Conservation (phyloP, 2,797 vertebrate genomes). For the Lutjanus argentimaculatus region DNA sequence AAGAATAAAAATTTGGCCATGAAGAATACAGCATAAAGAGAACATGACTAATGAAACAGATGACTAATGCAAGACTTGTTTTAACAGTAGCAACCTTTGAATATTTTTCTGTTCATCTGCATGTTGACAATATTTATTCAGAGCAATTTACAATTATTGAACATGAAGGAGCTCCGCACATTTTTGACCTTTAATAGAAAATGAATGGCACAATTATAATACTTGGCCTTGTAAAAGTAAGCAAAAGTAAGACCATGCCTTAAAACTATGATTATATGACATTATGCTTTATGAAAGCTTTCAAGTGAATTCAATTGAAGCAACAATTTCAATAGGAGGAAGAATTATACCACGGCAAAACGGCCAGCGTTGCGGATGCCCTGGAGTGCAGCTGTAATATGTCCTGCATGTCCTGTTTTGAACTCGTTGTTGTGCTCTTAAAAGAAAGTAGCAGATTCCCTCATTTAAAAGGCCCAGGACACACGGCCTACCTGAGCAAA, state of each 20-base stretch:
- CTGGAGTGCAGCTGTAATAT: too few species aligned
- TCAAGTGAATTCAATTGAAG: background rate
- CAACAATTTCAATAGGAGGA: too few species aligned
- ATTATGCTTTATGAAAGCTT: slow-evolving; percentile 8
- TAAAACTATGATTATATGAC: background rate
- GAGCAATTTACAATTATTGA: slow-evolving; percentile 18
- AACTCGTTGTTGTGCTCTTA: too few species aligned
- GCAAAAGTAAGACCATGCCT: background rate
- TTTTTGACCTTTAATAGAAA: slow-evolving; percentile 16
- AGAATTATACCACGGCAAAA: too few species aligned
- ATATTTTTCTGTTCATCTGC: slow-evolving; percentile 9
- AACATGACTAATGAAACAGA: slow-evolving; percentile 49
- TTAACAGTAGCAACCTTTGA: slow-evolving; percentile 32
- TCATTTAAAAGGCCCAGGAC: too few species aligned
- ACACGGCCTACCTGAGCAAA: too few species aligned
- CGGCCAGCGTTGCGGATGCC: too few species aligned
- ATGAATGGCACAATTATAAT: slow-evolving; percentile 7
- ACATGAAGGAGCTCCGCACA: slow-evolving; percentile 1
- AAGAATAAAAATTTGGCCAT: slow-evolving; percentile 45
- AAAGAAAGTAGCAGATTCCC: too few species aligned
- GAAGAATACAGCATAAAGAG: slow-evolving; percentile 46
- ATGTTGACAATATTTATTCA: slow-evolving; percentile 38
- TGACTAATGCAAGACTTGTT: slow-evolving; percentile 53
- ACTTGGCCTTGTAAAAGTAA: slow-evolving; percentile 11
- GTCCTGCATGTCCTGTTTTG: too few species aligned